Evolutionary conservation across 2,113 vertebrate genomes (phyloP), one percentile per base, ranked within the genome.

Genomic region (Urocynchramus pylzowi): DNA sequence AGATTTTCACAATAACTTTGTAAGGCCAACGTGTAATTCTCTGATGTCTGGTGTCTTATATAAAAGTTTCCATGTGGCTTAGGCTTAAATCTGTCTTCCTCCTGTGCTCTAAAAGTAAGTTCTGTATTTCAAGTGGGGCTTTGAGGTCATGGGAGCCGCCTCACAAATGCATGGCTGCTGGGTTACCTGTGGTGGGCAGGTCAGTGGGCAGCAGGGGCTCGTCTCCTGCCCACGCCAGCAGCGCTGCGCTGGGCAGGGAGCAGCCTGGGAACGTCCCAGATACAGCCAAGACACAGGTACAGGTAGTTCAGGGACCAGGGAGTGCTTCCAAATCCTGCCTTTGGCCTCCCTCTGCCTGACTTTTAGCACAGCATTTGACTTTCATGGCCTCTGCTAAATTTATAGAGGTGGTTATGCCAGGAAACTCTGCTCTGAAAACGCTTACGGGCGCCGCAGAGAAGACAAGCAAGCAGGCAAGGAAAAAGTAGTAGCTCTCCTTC

Each of bases 401-500:
- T 95, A 88, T 90, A 57, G 85, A 60, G 1, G 12, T 93, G 61
- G 78, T 93, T 91, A 50, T 35, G 79, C 82, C 79, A 93, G 85
- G 73, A 93, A 89, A 31, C 71, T 83, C 89, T 81, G 67, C 90
- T 90, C 84, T 80, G 67, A 53, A 92, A 95, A 41, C 0, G 61
- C 91, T 95, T 73, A 75, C 3, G 1, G 87, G 61, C 76, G 74
- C 68, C 0, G 0, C 53, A 49, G 49, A 87, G 69, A 82, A 96
- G 83, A 68, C 60, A 90, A 87, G 93, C 52, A 84, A 75, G 53
- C 1, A 1, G 86, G 90, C 49, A 82, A 90, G 90, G 53, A 57
- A 86, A 96, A 92, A 81, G 92, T 75, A 87, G 86, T 81, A 84
- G 73, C 76, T 92, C 53, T 95, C 47, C 60, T 96, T 93, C 71